phyloP scores from a whole-genome alignment of 1,140 invertebrate genomes.

The Hestina assimilis region DNA sequence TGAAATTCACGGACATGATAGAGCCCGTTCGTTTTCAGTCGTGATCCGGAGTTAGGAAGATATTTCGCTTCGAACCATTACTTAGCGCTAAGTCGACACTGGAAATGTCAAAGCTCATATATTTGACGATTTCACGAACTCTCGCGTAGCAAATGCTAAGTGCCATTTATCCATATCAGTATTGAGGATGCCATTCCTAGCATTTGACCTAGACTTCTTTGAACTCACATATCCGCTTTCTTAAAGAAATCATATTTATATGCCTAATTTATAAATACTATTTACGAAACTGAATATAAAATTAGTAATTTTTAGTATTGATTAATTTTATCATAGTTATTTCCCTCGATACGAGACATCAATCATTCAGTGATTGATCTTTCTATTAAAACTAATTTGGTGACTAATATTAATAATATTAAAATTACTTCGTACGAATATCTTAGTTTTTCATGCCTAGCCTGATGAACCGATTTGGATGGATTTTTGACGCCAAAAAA shows the following conservation, averaged over 20 bases:
- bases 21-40: constrained; percentile 34
- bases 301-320: not conserved
- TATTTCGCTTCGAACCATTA: constrained; percentile 37
- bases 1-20: constrained; percentile 28
- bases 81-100: constrained; percentile 40
- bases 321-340: too few species aligned
- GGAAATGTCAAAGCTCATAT: constrained; percentile 46
- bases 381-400: too few species aligned
- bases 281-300: not conserved
- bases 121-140: constrained; percentile 36
- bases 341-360: too few species aligned
- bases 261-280: not conserved
- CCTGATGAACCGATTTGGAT: too few species aligned
- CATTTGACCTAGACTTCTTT: constrained; percentile 33
- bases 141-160: constrained; percentile 33
- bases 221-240: constrained; percentile 21
- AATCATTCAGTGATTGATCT: too few species aligned
- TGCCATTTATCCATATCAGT: constrained; percentile 39
- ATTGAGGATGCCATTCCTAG: constrained; percentile 29
- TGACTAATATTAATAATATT: too few species aligned
- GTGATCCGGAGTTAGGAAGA: constrained; percentile 33
- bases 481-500: too few species aligned
- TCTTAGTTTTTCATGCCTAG: too few species aligned
- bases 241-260: constrained; percentile 18
- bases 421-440: too few species aligned